These are phyloP conservation scores for Rhodophaea formosa DNA, from an alignment of 2,888 invertebrate genomes.

Conservation along the genomic window DNA sequence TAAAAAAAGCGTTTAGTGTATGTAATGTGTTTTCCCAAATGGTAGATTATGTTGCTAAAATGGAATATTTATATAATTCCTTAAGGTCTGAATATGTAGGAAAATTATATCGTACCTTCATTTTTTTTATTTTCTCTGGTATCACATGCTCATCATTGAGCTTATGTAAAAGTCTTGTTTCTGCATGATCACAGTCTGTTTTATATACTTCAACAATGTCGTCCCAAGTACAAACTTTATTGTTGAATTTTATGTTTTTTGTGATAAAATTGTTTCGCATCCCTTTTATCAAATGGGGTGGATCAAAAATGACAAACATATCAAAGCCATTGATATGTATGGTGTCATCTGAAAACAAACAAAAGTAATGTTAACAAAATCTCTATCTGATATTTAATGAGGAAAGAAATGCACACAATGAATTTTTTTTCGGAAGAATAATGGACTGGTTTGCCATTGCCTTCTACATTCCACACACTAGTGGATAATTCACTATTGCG, in stretches of 20 bases:
- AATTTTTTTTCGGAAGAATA: no score
- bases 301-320: conserved; percentile 23
- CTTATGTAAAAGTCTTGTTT: conserved; percentile 22
- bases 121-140: conserved; percentile 22
- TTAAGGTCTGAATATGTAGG: no score
- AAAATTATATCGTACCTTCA: no score
- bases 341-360: conserved; percentile 24
- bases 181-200: conserved; percentile 24
- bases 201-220: conserved; percentile 28
- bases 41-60: no score
- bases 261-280: conserved; percentile 26
- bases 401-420: no score
- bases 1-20: no score
- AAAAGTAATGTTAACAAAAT: not conserved
- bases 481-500: no score
- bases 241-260: conserved; percentile 19
- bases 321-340: conserved; percentile 12
- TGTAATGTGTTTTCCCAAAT: no score
- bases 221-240: conserved; percentile 20
- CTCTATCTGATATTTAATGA: no score
- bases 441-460: no score
- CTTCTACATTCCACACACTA: no score
- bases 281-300: conserved; percentile 27
- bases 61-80: no score
- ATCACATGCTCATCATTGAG: conserved; percentile 22